These are phyloP conservation scores for Monochamus alternatus DNA, from an alignment of 2,888 invertebrate species.

Conservation along the genomic window DNA sequence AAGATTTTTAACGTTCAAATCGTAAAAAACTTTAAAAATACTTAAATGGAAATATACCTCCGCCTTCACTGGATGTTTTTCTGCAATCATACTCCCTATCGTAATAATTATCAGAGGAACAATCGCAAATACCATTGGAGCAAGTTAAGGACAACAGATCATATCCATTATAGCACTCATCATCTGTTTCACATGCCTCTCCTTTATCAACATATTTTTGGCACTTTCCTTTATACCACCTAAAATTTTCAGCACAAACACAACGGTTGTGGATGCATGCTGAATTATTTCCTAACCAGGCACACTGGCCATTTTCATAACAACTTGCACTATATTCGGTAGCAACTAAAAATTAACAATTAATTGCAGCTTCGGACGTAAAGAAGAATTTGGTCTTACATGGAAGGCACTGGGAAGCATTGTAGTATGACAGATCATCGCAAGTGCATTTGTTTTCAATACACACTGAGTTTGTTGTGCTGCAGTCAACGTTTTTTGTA, in stretches of 20 bases:
- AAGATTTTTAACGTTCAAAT: conserved; percentile 21
- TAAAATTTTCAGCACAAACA: conserved; percentile 50
- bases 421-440: conserved; percentile 30
- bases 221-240: conserved; percentile 59
- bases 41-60: conserved; percentile 9
- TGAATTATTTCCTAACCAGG: conserved; percentile 55
- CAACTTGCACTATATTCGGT: conserved; percentile 56
- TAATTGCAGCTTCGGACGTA: neutral
- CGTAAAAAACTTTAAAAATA: neutral
- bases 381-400: conserved; percentile 29
- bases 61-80: conserved; percentile 43
- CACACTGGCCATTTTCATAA: conserved; percentile 51
- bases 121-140: conserved; percentile 47
- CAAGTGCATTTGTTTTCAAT: conserved; percentile 31
- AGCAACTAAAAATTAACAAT: conserved; percentile 47
- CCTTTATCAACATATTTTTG: conserved; percentile 50
- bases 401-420: conserved; percentile 28
- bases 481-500: conserved; percentile 15
- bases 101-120: conserved; percentile 52
- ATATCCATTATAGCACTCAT: conserved; percentile 53
- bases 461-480: conserved; percentile 31
- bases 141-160: conserved; percentile 55
- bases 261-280: conserved; percentile 53
- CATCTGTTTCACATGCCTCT: conserved; percentile 44
- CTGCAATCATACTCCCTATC: conserved; percentile 57